Conservation (phyloP, 2,797 vertebrate genomes). For the Calcarius lapponicus region DNA sequence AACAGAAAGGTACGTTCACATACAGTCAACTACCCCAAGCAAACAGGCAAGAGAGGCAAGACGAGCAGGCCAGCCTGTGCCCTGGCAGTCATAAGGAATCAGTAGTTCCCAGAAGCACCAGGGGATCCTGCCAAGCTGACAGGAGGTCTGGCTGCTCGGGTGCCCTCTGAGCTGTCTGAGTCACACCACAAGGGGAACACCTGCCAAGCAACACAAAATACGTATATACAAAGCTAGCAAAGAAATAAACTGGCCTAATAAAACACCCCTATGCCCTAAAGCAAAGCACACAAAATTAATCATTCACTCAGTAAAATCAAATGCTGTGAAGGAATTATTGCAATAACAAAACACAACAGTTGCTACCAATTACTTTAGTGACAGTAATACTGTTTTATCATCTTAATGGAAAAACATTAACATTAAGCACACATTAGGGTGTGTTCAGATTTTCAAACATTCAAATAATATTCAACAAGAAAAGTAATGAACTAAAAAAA, state of each 20-base stretch:
- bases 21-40: background rate
- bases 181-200: background rate
- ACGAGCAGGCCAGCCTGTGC: fast-evolving
- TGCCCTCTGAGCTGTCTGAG: background rate
- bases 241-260: background rate
- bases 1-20: background rate
- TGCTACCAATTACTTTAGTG: background rate
- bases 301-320: background rate
- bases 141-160: background rate
- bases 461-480: background rate
- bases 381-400: background rate
- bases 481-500: background rate
- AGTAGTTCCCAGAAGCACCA: background rate
- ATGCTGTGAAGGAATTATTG: background rate
- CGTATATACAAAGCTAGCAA: fast-evolving
- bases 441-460: background rate
- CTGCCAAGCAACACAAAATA: fast-evolving
- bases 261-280: background rate
- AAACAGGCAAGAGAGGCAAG: background rate
- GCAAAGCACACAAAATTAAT: background rate
- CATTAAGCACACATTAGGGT: background rate
- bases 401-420: background rate
- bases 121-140: background rate
- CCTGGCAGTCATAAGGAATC: fast-evolving
- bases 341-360: background rate